Conservation (phyloP, 1,140 invertebrate species). For the Eueides isabella region DNA sequence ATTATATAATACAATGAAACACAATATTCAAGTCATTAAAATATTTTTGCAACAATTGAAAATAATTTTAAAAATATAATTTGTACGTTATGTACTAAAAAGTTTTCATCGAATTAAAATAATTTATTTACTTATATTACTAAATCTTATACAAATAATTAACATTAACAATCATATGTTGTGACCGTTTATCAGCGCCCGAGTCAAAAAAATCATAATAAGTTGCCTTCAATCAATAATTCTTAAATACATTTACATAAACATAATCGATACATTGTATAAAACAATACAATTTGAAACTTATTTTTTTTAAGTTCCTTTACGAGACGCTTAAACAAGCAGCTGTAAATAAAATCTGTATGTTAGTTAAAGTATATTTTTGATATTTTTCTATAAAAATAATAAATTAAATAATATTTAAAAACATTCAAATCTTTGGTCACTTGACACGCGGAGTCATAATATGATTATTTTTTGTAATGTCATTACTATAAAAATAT, state of each 20-base stretch:
- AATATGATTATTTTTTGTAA: neutral
- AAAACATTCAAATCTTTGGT: neutral
- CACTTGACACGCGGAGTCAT: neutral
- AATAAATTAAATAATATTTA: neutral
- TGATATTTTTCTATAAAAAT: neutral
- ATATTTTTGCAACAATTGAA: conserved; percentile 5
- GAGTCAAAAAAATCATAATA: conserved; percentile 13
- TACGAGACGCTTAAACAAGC: conserved; percentile 21
- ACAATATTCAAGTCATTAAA: neutral
- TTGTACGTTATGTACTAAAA: conserved; percentile 22
- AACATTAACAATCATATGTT: conserved; percentile 11
- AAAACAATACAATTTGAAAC: conserved; percentile 14
- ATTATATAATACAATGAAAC: conserved; percentile 2
- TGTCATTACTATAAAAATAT: neutral
- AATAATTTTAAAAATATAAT: conserved; percentile 11
- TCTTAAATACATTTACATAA: conserved; percentile 10
- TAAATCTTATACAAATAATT: conserved; percentile 13
- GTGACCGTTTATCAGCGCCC: conserved; percentile 23
- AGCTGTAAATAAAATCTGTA: conserved; percentile 23
- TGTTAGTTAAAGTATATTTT: neutral
- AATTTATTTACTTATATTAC: conserved; percentile 19
- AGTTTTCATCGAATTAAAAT: neutral
- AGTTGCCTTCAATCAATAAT: conserved; percentile 27
- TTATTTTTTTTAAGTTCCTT: conserved; percentile 11
- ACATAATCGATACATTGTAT: conserved; percentile 21